Evolutionary conservation across 2,797 vertebrate genomes (phyloP).

Genomic region (Balearica regulorum): DNA sequence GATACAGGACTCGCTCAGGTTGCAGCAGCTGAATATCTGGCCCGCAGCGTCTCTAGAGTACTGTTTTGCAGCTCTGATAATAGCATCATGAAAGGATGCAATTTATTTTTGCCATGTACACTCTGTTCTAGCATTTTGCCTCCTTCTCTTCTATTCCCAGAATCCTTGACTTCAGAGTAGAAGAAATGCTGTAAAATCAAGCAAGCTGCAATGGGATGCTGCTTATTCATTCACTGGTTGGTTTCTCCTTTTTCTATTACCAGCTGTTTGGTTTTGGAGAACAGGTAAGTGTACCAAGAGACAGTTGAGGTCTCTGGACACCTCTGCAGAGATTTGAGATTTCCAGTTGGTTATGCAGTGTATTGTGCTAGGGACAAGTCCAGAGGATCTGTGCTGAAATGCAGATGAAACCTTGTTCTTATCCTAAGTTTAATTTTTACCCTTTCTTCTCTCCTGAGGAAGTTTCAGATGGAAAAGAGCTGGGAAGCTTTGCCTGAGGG

Average conservation of each 20-base stretch:
- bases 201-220: not conserved
- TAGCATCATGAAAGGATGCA: not conserved
- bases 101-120: slow-evolving; percentile 12
- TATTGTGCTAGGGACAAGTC: not conserved
- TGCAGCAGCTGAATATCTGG: not conserved
- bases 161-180: not conserved
- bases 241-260: not conserved
- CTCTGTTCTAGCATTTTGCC: not conserved
- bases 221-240: not conserved
- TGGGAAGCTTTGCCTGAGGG: not conserved
- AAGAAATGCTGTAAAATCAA: not conserved
- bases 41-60: not conserved
- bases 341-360: not conserved
- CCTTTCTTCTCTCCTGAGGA: not conserved
- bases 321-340: not conserved
- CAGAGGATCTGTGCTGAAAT: not conserved
- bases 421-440: not conserved
- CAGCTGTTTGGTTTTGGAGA: not conserved
- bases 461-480: not conserved
- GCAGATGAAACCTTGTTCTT: not conserved
- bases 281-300: not conserved
- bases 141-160: not conserved
- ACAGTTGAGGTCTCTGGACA: not conserved
- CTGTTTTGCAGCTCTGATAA: not conserved
- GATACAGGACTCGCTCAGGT: not conserved